phyloP scores from a whole-genome alignment of 2,113 vertebrate species.

The Erpornis zantholeuca region DNA sequence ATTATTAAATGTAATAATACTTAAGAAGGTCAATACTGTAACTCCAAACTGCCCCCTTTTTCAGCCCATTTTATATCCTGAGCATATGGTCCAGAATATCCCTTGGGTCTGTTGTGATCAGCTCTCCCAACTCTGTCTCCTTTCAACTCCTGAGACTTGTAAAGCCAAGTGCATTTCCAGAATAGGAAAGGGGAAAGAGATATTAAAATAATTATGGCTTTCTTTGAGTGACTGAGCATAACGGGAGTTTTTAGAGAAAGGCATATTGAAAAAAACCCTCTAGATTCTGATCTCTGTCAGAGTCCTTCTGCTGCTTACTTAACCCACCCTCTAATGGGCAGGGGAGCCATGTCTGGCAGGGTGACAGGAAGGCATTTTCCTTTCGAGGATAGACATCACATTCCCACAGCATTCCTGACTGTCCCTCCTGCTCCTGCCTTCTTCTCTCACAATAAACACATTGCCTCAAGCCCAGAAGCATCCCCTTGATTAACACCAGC shows the following conservation, averaged over 20 bases:
- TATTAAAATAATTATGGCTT: slow-evolving; percentile 54
- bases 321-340: background rate
- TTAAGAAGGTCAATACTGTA: background rate
- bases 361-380: background rate
- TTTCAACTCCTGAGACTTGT: background rate
- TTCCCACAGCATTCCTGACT: background rate
- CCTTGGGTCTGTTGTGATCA: background rate
- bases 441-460: background rate
- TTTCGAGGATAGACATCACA: background rate
- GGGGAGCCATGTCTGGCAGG: background rate
- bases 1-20: background rate
- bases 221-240: slow-evolving; percentile 47
- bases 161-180: background rate
- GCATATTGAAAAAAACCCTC: slow-evolving; percentile 19
- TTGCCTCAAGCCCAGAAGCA: background rate
- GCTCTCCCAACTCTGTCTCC: background rate
- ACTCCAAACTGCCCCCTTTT: background rate
- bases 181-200: background rate
- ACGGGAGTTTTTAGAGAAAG: slow-evolving; percentile 40
- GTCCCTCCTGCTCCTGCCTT: background rate
- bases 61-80: background rate
- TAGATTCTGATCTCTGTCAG: background rate
- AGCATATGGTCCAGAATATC: background rate
- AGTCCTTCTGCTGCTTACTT: background rate
- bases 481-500: background rate